phyloP scores from a whole-genome alignment of 30 jellyfish, hydroid and myxozoan species.

The Mastigias papua region DNA sequence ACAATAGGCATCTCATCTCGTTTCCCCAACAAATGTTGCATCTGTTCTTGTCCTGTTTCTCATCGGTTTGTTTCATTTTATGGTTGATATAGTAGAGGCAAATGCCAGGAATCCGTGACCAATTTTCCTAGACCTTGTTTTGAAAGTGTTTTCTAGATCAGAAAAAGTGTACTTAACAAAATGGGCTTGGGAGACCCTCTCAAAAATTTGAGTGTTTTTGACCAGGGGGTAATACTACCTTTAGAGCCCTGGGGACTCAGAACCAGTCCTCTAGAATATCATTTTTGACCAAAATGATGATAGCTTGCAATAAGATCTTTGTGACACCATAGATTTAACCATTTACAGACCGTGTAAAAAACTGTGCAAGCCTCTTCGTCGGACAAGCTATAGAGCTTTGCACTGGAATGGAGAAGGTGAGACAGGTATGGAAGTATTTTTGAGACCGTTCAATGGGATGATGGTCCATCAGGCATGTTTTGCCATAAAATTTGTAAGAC shows the following conservation, averaged over 20 bases:
- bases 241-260: no score
- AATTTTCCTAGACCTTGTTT: conserved; percentile 56
- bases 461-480: no score
- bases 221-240: conserved; percentile 62
- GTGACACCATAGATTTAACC: conserved; percentile 20
- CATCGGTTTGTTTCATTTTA: no score
- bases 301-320: conserved; percentile 20
- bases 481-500: no score
- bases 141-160: conserved; percentile 26
- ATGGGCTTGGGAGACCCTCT: conserved; percentile 48
- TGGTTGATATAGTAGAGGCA: conserved; percentile 60
- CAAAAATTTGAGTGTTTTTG: conserved; percentile 28
- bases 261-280: conserved; percentile 15
- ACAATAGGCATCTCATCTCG: background rate
- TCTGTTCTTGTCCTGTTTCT: no score
- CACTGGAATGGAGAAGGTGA: no score
- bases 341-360: conserved; percentile 30
- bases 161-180: conserved; percentile 54
- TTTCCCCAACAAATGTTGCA: background rate
- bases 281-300: conserved; percentile 9
- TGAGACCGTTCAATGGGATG: no score
- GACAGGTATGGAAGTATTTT: no score
- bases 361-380: conserved; percentile 34
- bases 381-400: no score
- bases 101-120: conserved; percentile 63